Percentiles rank a stretch among this genome's conserved stretches.
Conservation (phyloP, 2,113 vertebrate species). For the Bufo gargarizans region DNA sequence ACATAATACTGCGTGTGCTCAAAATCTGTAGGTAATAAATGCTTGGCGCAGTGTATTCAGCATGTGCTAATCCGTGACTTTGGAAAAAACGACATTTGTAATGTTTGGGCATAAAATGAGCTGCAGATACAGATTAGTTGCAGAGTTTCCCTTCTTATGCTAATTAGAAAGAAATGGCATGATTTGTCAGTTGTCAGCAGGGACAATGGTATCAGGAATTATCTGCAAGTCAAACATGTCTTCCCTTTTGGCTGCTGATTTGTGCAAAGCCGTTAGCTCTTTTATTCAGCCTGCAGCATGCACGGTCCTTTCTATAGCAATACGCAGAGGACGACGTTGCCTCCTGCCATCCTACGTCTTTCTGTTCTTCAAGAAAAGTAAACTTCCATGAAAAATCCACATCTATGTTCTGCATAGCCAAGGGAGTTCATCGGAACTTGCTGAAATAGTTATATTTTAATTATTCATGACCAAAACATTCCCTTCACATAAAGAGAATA, state of each 20-base stretch:
- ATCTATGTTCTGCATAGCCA: slow-evolving; percentile 55
- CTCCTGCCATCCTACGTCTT: slow-evolving; percentile 62
- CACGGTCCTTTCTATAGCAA: slow-evolving; percentile 66
- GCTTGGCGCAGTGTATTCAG: slow-evolving; percentile 60
- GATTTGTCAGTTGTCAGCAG: slow-evolving; percentile 65
- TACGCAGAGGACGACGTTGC: slow-evolving; percentile 48
- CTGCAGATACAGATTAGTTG: slow-evolving; percentile 60
- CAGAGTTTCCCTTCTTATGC: slow-evolving; percentile 60
- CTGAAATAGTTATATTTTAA: neutral
- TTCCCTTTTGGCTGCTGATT: slow-evolving; percentile 65
- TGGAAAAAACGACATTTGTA: slow-evolving; percentile 39
- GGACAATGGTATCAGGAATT: slow-evolving; percentile 64
- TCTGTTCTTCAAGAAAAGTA: slow-evolving; percentile 63
- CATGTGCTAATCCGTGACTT: slow-evolving; percentile 47
- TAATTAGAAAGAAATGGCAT: slow-evolving; percentile 68
- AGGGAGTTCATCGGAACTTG: neutral
- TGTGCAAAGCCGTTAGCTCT: slow-evolving; percentile 70
- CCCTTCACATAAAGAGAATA: neutral
- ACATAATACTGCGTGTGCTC: neutral
- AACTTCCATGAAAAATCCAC: slow-evolving; percentile 58
- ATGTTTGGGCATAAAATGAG: slow-evolving; percentile 61
- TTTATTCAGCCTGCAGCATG: slow-evolving; percentile 72
- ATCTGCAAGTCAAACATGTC: slow-evolving; percentile 65
- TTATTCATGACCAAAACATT: neutral
- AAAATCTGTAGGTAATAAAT: slow-evolving; percentile 57